Conservation (phyloP, 2,797 vertebrate species). For the Gila robusta region DNA sequence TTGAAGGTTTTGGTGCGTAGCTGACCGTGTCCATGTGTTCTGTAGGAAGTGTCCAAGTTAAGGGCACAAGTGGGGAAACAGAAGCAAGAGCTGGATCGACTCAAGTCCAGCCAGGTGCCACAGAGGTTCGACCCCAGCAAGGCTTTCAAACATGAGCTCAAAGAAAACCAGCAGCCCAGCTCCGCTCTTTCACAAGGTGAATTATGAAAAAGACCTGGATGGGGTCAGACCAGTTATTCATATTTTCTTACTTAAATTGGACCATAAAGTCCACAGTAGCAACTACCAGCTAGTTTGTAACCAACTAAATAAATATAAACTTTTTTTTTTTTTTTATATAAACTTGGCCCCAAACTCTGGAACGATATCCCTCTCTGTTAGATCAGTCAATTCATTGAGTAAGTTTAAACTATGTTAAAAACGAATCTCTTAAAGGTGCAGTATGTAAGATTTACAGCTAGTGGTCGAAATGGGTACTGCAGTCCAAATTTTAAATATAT, state of each 20-base stretch:
- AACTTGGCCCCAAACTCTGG: too few species aligned
- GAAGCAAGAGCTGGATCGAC: slow-evolving; percentile 81
- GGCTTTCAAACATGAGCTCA: slow-evolving; percentile 88
- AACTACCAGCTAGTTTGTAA: background rate
- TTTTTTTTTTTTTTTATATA: too few species aligned
- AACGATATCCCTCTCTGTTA: too few species aligned
- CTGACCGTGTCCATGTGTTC: background rate
- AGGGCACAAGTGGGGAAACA: slow-evolving; percentile 80
- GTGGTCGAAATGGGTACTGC: too few species aligned
- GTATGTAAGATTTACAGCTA: too few species aligned
- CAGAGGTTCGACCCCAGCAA: slow-evolving; percentile 88
- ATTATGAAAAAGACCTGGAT: background rate
- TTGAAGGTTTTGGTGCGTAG: too few species aligned
- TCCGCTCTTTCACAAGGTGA: slow-evolving; percentile 85
- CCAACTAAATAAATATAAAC: background rate
- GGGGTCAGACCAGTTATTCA: background rate
- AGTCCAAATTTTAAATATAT: too few species aligned
- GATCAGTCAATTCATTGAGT: too few species aligned
- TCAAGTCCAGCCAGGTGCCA: slow-evolving; percentile 75
- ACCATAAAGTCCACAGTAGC: background rate
- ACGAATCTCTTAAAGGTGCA: too few species aligned
- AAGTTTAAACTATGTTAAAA: too few species aligned
- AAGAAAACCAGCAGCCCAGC: slow-evolving; percentile 85
- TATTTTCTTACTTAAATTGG: background rate
- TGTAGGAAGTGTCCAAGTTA: slow-evolving; percentile 87